Base-by-base conservation (phyloP, 2,888 invertebrate species). In the Chesias legatella region DNA sequence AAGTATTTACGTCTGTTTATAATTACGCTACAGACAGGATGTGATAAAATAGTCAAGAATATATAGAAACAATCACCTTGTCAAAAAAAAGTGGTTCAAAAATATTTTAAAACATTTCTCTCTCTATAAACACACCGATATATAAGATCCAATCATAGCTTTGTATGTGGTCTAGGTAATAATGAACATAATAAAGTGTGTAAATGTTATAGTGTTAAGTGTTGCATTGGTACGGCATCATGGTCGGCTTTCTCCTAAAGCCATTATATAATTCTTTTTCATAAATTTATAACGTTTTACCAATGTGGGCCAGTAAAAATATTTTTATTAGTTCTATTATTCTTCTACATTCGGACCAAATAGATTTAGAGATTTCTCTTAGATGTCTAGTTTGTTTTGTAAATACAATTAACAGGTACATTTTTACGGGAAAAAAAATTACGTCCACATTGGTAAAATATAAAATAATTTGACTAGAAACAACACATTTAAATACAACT, bases 401-500 rank as follows among this genome's bases (percentile, higher is more conserved):
- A n/a, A n/a, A n/a, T n/a, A n/a, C n/a, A n/a, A n/a, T n/a, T n/a
- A n/a, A n/a, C n/a, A n/a, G n/a, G n/a, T 31, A 48, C 37, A 46
- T 36, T 48, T 47, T 43, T 52, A n/a, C 41, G 50, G 53, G 55
- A 48, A 49, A 63, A 68, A 60, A 24, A 10, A n/a, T 32, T 28
- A 30, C 40, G 57, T 73, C 79, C 80, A 77, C 74, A 77, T 72
- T 71, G 68, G 72, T 66, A 68, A 78, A 51, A 57, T 59, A 69
- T 70, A 74, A 82, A 82, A 78, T 79, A 80, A 82, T 83, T 86
- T 80, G 86, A 86, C 86, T 86, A 85, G 86, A 83, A 79, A 73
- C 70, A 85, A 86, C 80, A 73, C 70, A 78, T 59, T 53, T 53
- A 52, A 53, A 53, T 60, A 68, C 69, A 72, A 75, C 67, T 62